phyloP scores from a whole-genome alignment of 2,113 vertebrate species.

The Beaufortia kweichowensis region DNA sequence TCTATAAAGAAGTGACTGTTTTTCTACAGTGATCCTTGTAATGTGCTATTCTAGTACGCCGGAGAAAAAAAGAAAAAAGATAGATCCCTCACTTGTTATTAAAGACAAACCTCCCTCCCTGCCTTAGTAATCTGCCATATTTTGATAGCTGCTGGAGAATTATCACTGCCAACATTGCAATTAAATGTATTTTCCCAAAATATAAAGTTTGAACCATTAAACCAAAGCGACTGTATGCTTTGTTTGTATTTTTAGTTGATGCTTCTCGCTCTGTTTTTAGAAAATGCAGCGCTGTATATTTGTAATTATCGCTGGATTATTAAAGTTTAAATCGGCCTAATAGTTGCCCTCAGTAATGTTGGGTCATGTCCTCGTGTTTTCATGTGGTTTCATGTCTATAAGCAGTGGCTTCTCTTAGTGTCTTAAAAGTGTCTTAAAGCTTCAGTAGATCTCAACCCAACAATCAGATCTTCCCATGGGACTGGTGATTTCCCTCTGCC shows the following conservation, averaged over 20 bases:
- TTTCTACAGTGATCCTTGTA: not conserved
- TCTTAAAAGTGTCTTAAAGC: too few relatives aligned
- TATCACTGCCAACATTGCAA: not conserved
- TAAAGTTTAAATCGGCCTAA: slow-evolving; percentile 14
- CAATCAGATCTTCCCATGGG: slow-evolving; percentile 29
- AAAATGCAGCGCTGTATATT: slow-evolving; percentile 22
- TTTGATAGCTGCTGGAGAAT: slow-evolving; percentile 9
- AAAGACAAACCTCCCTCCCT: slow-evolving; percentile 16
- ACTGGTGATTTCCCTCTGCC: slow-evolving; percentile 30
- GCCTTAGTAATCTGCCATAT: slow-evolving; percentile 14
- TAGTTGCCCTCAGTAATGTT: slow-evolving; percentile 14
- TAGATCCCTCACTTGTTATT: slow-evolving; percentile 7
- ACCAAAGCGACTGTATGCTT: too few relatives aligned
- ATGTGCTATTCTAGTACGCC: not conserved
- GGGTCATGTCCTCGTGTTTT: slow-evolving; percentile 49
- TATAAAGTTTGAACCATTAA: too few relatives aligned
- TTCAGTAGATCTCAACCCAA: slow-evolving; percentile 17
- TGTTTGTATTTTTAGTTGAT: not conserved
- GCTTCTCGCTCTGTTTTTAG: not conserved
- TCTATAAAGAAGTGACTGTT: not conserved
- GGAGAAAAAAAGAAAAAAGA: not conserved
- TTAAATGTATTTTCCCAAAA: slow-evolving; percentile 10
- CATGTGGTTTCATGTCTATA: slow-evolving; percentile 62
- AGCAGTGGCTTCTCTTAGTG: slow-evolving; percentile 53
- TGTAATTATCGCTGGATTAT: slow-evolving; percentile 32